These are phyloP conservation scores for Cephus pulcher DNA, from an alignment of 2,888 invertebrate species.

Conservation along the genomic window DNA sequence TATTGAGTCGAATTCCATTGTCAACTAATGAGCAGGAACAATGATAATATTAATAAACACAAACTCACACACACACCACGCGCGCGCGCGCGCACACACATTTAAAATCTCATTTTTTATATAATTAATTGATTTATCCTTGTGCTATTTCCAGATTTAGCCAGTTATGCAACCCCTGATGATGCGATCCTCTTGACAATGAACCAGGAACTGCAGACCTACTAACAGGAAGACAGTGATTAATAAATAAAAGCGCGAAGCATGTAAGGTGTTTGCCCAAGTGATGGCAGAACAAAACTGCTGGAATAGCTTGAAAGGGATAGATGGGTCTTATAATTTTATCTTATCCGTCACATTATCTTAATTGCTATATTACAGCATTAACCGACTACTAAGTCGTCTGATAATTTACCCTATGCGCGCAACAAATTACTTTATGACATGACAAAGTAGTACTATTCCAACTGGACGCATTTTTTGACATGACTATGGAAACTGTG, in stretches of 20 bases:
- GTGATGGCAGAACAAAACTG: not conserved
- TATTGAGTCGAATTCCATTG: not conserved
- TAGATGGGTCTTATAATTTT: not conserved
- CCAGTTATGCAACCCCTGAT: slow-evolving; percentile 74
- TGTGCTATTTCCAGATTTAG: slow-evolving; percentile 61
- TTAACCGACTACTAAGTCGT: not conserved
- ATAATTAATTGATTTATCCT: not conserved
- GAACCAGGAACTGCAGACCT: slow-evolving; percentile 63
- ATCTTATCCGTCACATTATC: not conserved
- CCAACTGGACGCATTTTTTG: not conserved
- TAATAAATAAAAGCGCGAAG: not conserved
- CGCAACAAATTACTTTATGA: not conserved
- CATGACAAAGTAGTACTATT: not conserved
- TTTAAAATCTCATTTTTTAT: slow-evolving; percentile 3
- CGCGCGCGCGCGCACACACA: not conserved
- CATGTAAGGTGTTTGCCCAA: not conserved
- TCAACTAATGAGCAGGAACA: not conserved
- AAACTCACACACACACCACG: not conserved
- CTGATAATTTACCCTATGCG: not conserved
- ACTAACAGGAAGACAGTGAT: slow-evolving; percentile 35
- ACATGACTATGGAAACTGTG: not conserved
- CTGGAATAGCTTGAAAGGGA: not conserved
- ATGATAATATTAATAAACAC: not conserved
- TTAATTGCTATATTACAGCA: not conserved
- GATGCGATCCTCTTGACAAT: slow-evolving; percentile 75